Evolutionary conservation across 2,797 vertebrate species (phyloP), one percentile per base, ranked within the genome.

Genomic region (Chaunax sp.): DNA sequence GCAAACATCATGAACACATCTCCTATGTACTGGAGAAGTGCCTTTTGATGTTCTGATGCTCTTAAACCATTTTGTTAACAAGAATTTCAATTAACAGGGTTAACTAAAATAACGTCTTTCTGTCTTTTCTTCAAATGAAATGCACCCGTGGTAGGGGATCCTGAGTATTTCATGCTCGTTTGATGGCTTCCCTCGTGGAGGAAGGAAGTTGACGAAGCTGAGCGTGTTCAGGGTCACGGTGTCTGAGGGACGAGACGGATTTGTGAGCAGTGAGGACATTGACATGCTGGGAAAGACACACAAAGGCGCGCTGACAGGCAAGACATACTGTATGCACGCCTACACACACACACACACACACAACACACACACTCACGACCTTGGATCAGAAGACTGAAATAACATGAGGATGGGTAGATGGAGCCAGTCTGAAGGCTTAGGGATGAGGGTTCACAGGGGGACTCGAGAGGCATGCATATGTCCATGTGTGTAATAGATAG

Each of bases 161-260:
- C 38, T 40, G 38, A 16, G 38, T 40, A 5, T 40, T 16, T 6
- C 38, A 40, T 16, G 35, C 35, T 87, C 82, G 84, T 87, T 82
- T 83, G 78, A 88, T 75, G 86, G 85, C 84, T 79, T 75, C 77
- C 74, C 92, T 90, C 88, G 22, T 88, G 84, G 90, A 91, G 88
- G 91, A 92, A 89, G 86, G 77, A 71, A 80, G 85, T 78, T 82
- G 77, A 89, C 89, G 90, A 92, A 90, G 85, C 87, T 74, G 83
- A 88, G 87, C 75, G 61, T 81, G 81, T 78, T 88, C 85, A 84
- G 90, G 92, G 92, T 92, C 92, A 88, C 47, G 45, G 82, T 84
- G 87, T 90, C 89, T 85, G 81, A 88, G 83, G 87, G 87, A 91
- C 86, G 87, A 90, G 84, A 83, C 71, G 82, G 85, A 89, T 89